Conservation (phyloP, 1,140 invertebrate species). For the Tenebrio molitor region DNA sequence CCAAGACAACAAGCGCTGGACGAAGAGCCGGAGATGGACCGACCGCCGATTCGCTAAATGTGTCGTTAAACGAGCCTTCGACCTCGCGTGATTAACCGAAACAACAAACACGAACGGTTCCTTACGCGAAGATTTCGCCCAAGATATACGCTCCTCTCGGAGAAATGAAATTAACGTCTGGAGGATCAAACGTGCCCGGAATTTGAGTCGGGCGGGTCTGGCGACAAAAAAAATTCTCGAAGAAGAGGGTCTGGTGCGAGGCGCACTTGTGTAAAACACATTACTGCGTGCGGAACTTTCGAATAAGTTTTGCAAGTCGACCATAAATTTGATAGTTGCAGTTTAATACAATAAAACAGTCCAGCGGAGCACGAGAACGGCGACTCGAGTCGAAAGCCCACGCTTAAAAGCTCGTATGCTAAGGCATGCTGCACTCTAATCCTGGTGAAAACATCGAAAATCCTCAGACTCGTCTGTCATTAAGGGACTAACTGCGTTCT, state of each 20-base stretch:
- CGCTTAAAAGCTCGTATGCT: constrained; percentile 13
- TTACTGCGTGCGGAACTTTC: not conserved
- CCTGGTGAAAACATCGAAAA: constrained; percentile 21
- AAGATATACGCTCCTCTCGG: too few relatives aligned
- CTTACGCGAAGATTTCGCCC: too few relatives aligned
- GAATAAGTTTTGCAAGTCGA: constrained; percentile 3
- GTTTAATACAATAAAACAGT: constrained; percentile 28
- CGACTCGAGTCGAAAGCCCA: constrained; percentile 7
- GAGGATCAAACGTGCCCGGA: too few relatives aligned
- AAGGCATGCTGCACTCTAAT: constrained; percentile 34
- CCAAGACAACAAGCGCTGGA: constrained; percentile 34
- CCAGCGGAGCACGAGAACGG: not conserved
- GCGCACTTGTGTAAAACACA: too few relatives aligned
- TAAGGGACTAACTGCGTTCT: not conserved
- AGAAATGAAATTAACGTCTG: too few relatives aligned
- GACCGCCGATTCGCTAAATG: too few relatives aligned
- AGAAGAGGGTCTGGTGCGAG: too few relatives aligned
- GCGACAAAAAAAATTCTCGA: too few relatives aligned
- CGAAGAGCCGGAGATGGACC: constrained; percentile 9
- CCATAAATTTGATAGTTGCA: constrained; percentile 13
- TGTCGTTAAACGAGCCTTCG: too few relatives aligned
- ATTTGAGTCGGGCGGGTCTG: too few relatives aligned
- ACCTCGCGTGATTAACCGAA: too few relatives aligned
- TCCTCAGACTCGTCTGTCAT: constrained; percentile 8
- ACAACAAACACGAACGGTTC: too few relatives aligned